These are phyloP conservation scores for Varanus komodoensis DNA, from an alignment of 2,113 vertebrate species.

Conservation along the genomic window DNA sequence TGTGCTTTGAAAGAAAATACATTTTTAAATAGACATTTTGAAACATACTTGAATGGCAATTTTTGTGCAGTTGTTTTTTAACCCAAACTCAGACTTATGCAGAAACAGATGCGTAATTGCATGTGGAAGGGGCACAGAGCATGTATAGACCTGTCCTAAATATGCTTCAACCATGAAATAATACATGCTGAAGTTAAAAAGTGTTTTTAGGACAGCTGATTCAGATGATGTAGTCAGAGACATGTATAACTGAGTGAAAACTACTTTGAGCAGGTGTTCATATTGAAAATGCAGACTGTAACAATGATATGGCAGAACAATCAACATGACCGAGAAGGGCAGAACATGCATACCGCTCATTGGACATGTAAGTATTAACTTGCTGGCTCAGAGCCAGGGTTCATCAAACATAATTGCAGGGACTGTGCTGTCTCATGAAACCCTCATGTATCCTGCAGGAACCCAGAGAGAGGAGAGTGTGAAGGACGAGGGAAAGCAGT, in stretches of 20 bases:
- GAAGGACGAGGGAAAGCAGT: not conserved
- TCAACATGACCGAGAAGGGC: not conserved
- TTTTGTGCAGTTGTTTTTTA: too few relatives aligned
- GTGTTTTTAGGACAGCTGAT: constrained; percentile 27
- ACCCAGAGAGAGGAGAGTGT: not conserved
- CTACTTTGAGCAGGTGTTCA: constrained; percentile 35
- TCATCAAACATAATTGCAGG: not conserved
- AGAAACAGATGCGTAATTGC: not conserved
- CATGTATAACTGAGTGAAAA: constrained; percentile 57
- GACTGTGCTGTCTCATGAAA: not conserved
- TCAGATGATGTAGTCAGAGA: constrained; percentile 48
- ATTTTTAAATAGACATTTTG: too few relatives aligned
- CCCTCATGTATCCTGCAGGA: not conserved
- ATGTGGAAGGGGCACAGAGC: not conserved
- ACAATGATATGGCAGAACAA: constrained; percentile 32
- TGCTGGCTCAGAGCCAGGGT: not conserved
- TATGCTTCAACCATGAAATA: constrained; percentile 30
- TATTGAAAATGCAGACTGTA: constrained; percentile 16
- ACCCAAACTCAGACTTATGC: not conserved
- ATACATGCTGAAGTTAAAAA: constrained; percentile 53
- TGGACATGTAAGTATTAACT: constrained; percentile 2
- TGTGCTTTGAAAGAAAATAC: too few relatives aligned
- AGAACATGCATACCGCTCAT: not conserved
- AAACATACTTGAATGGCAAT: too few relatives aligned
- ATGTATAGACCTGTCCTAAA: not conserved